Conservation (phyloP, 2,113 vertebrate species). For the Corydoras maculifer region DNA sequence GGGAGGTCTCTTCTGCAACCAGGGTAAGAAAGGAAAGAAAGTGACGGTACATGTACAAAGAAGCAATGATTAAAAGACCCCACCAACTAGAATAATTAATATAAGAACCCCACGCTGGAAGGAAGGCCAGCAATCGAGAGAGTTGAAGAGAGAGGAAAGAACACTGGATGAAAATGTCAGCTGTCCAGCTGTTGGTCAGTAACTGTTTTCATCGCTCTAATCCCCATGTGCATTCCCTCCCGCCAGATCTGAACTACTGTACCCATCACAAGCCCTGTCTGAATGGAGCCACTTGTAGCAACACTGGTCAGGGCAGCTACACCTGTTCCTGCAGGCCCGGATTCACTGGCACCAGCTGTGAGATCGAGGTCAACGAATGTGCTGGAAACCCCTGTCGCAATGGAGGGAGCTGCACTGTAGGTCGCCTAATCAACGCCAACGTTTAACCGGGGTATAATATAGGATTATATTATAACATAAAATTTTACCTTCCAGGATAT, state of each 20-base stretch:
- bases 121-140: constrained; percentile 23
- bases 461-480: no score
- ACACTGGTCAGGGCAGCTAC: constrained; percentile 97
- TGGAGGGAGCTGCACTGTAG: constrained; percentile 90
- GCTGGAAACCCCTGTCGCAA: constrained; percentile 83
- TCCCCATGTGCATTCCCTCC: constrained; percentile 50
- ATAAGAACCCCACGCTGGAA: constrained; percentile 30
- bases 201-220: constrained; percentile 49
- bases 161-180: background rate
- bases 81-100: no score
- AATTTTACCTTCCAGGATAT: constrained; percentile 68
- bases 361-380: constrained; percentile 85
- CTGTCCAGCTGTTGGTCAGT: constrained; percentile 42
- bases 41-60: background rate
- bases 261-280: constrained; percentile 95
- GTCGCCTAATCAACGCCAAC: constrained; percentile 30
- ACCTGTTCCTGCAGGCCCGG: constrained; percentile 90
- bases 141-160: background rate
- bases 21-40: constrained; percentile 71
- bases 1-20: constrained; percentile 98
- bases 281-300: constrained; percentile 94
- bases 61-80: background rate
- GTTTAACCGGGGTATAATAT: background rate
- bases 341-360: constrained; percentile 85
- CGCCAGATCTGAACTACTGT: constrained; percentile 94